Conservation (phyloP, 2,888 invertebrate genomes). For the Toxonevra muliebris region DNA sequence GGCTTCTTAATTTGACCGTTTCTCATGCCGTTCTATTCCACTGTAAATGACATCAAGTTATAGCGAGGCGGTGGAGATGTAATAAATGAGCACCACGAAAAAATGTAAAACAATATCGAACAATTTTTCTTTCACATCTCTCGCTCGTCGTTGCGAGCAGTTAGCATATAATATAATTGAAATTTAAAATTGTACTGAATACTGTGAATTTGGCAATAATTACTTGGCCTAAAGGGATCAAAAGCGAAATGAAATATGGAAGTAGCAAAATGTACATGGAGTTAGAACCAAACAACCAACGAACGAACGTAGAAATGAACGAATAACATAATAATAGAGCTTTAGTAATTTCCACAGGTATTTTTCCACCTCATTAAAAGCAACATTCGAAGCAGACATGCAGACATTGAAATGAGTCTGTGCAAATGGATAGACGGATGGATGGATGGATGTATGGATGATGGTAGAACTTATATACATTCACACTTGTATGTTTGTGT, state of each 20-base stretch:
- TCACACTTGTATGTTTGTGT: too few species aligned
- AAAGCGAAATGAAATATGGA: constrained; percentile 1
- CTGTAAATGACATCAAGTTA: too few species aligned
- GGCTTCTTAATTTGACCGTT: too few species aligned
- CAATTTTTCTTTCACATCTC: too few species aligned
- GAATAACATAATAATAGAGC: too few species aligned
- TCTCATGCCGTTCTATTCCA: too few species aligned
- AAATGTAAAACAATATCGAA: too few species aligned
- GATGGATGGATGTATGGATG: constrained; percentile 5
- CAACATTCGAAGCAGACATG: background rate
- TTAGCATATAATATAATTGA: too few species aligned
- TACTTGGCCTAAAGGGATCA: constrained; percentile 14
- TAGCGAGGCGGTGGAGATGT: background rate
- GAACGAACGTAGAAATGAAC: too few species aligned
- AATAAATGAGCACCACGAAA: background rate
- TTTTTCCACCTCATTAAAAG: constrained; percentile 26
- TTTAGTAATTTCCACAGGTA: constrained; percentile 22
- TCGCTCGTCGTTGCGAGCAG: too few species aligned
- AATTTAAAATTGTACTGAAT: too few species aligned
- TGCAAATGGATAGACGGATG: background rate
- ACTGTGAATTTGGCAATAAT: too few species aligned
- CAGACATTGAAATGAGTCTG: constrained; percentile 1
- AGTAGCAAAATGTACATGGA: background rate
- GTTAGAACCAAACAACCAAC: background rate
- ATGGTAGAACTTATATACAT: background rate